A percentile compares a stretch with the other conserved stretches of the same genome.
These are phyloP conservation scores for Alces alces DNA, from an alignment of 2,113 vertebrate genomes.

Conservation along the genomic window DNA sequence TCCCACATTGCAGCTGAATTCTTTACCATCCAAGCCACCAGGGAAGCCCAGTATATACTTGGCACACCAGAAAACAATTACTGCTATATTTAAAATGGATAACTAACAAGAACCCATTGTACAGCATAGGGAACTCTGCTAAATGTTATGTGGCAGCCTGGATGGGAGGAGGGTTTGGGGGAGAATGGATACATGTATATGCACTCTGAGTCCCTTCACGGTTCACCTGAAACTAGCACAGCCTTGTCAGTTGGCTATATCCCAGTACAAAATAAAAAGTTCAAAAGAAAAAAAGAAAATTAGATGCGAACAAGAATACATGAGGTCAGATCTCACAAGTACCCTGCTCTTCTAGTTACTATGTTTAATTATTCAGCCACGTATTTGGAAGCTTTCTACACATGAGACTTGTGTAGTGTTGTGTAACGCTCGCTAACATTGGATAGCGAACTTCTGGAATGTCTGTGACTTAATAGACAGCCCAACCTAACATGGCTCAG, in stretches of 20 bases:
- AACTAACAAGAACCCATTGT: background rate
- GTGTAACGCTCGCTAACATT: background rate
- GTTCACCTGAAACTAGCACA: background rate
- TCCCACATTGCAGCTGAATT: background rate
- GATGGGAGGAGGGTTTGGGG: background rate
- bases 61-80: background rate
- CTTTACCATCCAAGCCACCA: background rate
- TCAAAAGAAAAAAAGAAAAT: background rate
- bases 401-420: background rate
- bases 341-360: background rate
- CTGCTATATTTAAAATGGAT: background rate
- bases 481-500: background rate
- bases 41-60: background rate
- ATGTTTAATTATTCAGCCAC: background rate
- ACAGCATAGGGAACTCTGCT: background rate
- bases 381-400: background rate
- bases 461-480: background rate
- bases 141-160: background rate
- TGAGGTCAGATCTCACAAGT: background rate
- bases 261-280: background rate
- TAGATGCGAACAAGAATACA: background rate
- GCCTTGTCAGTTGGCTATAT: background rate
- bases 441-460: background rate
- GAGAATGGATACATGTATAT: background rate
- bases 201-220: background rate